Evolutionary conservation across 2,888 invertebrate species (phyloP).

Genomic region (Phoenoteleia sp.): DNA sequence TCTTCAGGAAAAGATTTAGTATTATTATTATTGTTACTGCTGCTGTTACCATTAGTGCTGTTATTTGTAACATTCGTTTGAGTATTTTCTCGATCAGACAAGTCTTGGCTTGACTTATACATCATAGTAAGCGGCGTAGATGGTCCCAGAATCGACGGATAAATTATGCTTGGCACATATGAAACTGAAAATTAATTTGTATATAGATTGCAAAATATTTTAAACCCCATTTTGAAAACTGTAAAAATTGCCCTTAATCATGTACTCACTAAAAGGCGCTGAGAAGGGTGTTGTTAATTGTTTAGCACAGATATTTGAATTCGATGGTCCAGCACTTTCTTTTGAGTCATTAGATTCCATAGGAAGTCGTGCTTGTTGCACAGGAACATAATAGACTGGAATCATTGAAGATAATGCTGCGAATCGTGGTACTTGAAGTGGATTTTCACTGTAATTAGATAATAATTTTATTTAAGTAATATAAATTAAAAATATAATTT

Average conservation of each 20-base stretch:
- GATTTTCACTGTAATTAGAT: conserved; percentile 76
- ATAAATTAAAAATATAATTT: too few species aligned
- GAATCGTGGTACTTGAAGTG: conserved; percentile 80
- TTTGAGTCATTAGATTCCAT: conserved; percentile 59
- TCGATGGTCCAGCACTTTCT: conserved; percentile 52
- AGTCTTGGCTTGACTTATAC: conserved; percentile 88
- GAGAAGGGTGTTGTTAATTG: conserved; percentile 51
- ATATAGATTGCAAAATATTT: too few species aligned
- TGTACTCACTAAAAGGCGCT: conserved; percentile 51
- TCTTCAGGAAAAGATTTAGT: conserved; percentile 5
- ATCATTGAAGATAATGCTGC: conserved; percentile 85
- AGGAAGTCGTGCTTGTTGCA: conserved; percentile 82
- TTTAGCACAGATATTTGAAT: conserved; percentile 5
- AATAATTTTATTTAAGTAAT: too few species aligned
- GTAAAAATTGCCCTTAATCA: neutral
- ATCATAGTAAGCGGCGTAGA: conserved; percentile 86
- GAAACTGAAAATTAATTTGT: conserved; percentile 87
- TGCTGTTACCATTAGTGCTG: conserved; percentile 18
- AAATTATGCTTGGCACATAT: conserved; percentile 88
- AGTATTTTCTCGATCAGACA: conserved; percentile 73
- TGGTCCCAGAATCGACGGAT: conserved; percentile 87
- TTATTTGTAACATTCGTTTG: conserved; percentile 9
- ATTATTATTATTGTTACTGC: conserved; percentile 31
- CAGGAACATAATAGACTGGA: conserved; percentile 88
- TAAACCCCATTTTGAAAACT: too few species aligned